Base-by-base conservation (phyloP, 2,888 invertebrate species). In the Spodoptera exigua region DNA sequence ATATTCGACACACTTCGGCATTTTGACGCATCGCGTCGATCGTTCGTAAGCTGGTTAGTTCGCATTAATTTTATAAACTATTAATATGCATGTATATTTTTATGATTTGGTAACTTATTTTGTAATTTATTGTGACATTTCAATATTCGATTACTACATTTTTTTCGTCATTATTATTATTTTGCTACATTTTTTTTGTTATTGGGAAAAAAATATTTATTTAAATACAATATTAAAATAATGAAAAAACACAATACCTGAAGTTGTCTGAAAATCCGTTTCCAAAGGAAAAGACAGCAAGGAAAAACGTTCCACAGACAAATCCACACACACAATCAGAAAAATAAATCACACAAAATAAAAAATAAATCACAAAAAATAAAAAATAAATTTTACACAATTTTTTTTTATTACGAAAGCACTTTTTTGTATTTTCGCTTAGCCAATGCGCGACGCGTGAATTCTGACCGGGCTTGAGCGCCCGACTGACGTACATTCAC, bases 401-500 rank as follows among this genome's bases (percentile, higher is more conserved):
- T 9, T 11, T 43, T 11, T 13, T 60, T 51, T 43, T 14, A 40
- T 71, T 67, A 67, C 67, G 67, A 67, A 58, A 71, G 18, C 59
- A 34, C 72, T 64, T 43, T 37, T 10, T 1, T n/a, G 49, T 40
- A 9, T 66, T 44, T 51, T 57, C 37, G 34, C 14, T 51, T n/a
- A 12, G 2, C 7, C 2, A 1, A 16, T 41, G 9, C 67, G 59
- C 43, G 51, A n/a, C 72, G 59, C 67, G 67, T 64, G 47, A 9
- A 36, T 13, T 0, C 35, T 40, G 16, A 1, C n/a, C 67, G 67
- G 67, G 67, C 67, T 11, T 32, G 17, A 1, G 10, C 32, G 67
- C 67, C 67, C 67, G 72, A 67, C 67, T 67, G 39, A 0, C 0
- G 14, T 0, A 13, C 67, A 52, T 71, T 67, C 67, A 27, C 67